Base-by-base conservation (phyloP, 1,140 invertebrate genomes). In the Idris sp. region DNA sequence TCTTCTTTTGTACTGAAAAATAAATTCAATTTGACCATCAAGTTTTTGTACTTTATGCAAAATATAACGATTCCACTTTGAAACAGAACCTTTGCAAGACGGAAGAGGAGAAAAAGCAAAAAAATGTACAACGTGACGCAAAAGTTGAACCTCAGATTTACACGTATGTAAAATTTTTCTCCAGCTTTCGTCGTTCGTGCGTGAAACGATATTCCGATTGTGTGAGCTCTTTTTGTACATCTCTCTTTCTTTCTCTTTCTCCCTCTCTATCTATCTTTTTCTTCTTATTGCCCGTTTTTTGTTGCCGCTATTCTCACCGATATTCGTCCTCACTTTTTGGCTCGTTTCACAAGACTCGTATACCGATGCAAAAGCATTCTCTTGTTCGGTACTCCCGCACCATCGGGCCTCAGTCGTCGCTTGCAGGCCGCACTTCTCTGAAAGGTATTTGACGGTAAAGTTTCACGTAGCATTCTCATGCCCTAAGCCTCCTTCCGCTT, bases 171-270 rank as follows among this genome's bases (percentile, higher is more conserved):
- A 33, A 35, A 40, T 49, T 6, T 68, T 68, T 74, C 62, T 68
- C 62, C 64, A 11, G 64, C 53, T 71, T 62, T 71, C 65, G 67
- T 75, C 76, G 72, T 48, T 77, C 41, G 73, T 53, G 75, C 71
- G 71, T 76, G 67, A 77, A 81, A 74, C 76, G 77, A 78, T 81
- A 79, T 81, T 79, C 74, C 74, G 64, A 78, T 81, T 65, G 78
- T 62, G 69, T 56, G 65, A 58, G 38, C 41, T 69, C 43, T 15
- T 67, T 38, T 28, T 48, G 31, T 25, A 38, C 51, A 64, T 35
- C 43, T 64, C 59, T 26, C 18, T 33, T n/a, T 28, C 33, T 6
- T 15, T 40, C 54, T 65, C 64, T 46, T 14, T 48, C 25, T 46
- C 16, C 18, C 31, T 5, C 14, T 25, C 35, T 44, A 61, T 68